Conservation (phyloP, 1,140 invertebrate species). For the Brachionus sp. region DNA sequence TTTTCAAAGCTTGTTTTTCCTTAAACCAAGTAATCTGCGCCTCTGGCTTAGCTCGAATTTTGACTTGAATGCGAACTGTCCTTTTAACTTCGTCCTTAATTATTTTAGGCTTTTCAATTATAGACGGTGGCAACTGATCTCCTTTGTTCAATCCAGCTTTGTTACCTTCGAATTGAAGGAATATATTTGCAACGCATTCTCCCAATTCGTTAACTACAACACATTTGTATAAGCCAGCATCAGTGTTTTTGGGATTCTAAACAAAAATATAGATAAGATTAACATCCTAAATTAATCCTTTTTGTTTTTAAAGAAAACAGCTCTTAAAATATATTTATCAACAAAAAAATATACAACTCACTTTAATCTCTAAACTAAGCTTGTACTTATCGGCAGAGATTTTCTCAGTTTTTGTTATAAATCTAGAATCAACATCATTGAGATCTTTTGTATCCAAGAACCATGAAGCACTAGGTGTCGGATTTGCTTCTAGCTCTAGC, state of each 20-base stretch:
- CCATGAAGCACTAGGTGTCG: conserved; percentile 40
- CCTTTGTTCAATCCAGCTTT: conserved; percentile 24
- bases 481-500: conserved; percentile 19
- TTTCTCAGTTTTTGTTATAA: conserved; percentile 15
- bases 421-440: conserved; percentile 18
- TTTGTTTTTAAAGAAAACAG: background rate
- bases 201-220: conserved; percentile 42
- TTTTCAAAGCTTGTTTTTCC: conserved; percentile 25
- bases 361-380: conserved; percentile 37
- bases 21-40: conserved; percentile 38
- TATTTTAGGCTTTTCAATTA: conserved; percentile 44
- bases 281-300: background rate
- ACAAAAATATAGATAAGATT: background rate
- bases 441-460: conserved; percentile 24
- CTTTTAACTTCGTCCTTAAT: conserved; percentile 31
- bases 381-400: conserved; percentile 6
- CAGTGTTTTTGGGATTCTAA: conserved; percentile 24
- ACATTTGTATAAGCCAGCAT: conserved; percentile 46
- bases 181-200: conserved; percentile 34
- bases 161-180: conserved; percentile 15
- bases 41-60: conserved; percentile 35
- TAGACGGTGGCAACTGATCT: conserved; percentile 1
- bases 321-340: too few relatives aligned
- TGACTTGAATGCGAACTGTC: conserved; percentile 24
- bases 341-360: background rate